Conservation (phyloP, 2,113 vertebrate genomes). For the Oreochromis tanganicae region DNA sequence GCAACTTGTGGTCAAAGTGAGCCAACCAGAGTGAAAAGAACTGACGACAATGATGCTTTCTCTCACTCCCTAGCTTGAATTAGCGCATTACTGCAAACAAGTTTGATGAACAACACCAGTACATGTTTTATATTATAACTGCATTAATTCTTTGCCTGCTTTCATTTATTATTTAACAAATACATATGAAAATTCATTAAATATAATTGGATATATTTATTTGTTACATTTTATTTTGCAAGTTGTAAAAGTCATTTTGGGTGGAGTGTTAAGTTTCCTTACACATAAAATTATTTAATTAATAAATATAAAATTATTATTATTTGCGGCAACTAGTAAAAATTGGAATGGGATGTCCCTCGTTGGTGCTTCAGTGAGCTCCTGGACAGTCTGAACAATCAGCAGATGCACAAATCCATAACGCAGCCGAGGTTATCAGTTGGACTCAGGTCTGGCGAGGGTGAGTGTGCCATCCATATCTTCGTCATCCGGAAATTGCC, state of each 20-base stretch:
- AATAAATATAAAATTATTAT: neutral
- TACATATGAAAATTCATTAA: neutral
- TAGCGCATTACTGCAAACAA: neutral
- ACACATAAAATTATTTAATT: neutral
- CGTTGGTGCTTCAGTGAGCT: neutral
- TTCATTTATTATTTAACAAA: neutral
- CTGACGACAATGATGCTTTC: neutral
- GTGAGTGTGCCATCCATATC: neutral
- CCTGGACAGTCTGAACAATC: neutral
- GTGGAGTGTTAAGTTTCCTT: neutral
- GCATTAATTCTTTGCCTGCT: neutral
- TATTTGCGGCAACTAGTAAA: neutral
- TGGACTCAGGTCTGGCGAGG: no score
- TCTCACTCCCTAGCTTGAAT: neutral
- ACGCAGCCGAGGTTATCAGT: neutral
- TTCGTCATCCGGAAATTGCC: neutral
- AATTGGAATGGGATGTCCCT: neutral
- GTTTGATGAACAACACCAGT: neutral
- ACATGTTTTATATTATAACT: neutral
- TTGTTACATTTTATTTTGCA: neutral
- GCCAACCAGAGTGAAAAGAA: neutral
- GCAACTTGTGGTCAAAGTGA: neutral
- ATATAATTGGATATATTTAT: neutral
- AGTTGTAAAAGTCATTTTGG: neutral
- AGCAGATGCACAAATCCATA: neutral